These are phyloP conservation scores for Coregonus sp. DNA, from an alignment of 2,797 vertebrate genomes.

Conservation along the genomic window DNA sequence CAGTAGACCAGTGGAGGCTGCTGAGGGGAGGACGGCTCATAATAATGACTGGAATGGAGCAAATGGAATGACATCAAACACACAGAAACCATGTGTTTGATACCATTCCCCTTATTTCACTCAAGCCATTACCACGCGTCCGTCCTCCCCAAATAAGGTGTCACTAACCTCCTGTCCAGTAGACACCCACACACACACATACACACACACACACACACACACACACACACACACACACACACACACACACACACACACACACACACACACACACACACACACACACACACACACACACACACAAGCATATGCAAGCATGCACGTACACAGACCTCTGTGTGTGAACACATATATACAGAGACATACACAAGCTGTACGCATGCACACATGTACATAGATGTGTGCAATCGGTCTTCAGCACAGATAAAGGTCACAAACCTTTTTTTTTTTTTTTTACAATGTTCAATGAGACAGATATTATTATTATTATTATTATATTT, in stretches of 20 bases:
- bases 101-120: background rate
- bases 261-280: background rate
- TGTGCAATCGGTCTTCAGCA: too few species aligned
- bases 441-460: too few species aligned
- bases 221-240: background rate
- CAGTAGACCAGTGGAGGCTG: background rate
- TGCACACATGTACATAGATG: too few species aligned
- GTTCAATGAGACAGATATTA: too few species aligned
- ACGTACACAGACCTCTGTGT: too few species aligned
- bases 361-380: too few species aligned
- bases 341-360: too few species aligned
- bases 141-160: background rate
- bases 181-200: background rate
- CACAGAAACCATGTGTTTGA: too few species aligned
- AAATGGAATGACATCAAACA: slow-evolving; percentile 20
- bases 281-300: background rate
- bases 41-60: background rate
- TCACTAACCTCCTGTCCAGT: background rate
- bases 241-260: background rate
- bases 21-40: too few species aligned
- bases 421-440: too few species aligned
- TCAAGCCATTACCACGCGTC: background rate
- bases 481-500: too few species aligned
- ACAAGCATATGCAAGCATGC: background rate
- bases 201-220: background rate